phyloP scores from a whole-genome alignment of 2,113 vertebrate genomes.

The Odontophorus gujanensis region DNA sequence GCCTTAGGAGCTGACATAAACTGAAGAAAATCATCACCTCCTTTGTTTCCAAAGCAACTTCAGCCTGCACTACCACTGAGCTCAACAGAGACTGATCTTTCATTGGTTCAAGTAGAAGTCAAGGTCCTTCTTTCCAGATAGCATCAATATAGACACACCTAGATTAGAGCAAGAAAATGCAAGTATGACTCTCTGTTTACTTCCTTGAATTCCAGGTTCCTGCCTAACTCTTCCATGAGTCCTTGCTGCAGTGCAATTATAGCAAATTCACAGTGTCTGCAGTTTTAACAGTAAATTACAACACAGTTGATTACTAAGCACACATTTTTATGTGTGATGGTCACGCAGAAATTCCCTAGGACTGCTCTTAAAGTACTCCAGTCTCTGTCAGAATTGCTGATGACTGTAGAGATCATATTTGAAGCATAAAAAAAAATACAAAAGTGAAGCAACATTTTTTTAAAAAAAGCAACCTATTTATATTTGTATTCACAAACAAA shows the following conservation, averaged over 20 bases:
- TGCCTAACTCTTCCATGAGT: not conserved
- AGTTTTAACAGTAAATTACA: not conserved
- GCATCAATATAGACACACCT: not conserved
- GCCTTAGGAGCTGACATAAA: not conserved
- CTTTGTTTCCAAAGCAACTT: not conserved
- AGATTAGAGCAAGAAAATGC: not conserved
- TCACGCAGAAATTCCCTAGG: not conserved
- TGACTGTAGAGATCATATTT: not conserved
- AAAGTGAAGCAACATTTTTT: not conserved
- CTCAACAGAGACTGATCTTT: not conserved
- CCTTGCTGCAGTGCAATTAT: not conserved
- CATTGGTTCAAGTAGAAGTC: not conserved
- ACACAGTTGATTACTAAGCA: not conserved
- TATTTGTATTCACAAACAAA: not conserved
- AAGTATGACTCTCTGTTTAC: not conserved
- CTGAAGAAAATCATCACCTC: not conserved
- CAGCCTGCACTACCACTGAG: not conserved
- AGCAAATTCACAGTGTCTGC: not conserved
- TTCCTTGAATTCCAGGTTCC: not conserved
- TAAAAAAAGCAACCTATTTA: not conserved
- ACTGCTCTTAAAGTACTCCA: not conserved
- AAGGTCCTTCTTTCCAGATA: not conserved
- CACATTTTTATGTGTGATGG: not conserved
- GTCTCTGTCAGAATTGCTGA: not conserved
- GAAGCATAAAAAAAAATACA: not conserved